Evolutionary conservation across 2,888 invertebrate species (phyloP).

Genomic region (Coecobrya sp.): DNA sequence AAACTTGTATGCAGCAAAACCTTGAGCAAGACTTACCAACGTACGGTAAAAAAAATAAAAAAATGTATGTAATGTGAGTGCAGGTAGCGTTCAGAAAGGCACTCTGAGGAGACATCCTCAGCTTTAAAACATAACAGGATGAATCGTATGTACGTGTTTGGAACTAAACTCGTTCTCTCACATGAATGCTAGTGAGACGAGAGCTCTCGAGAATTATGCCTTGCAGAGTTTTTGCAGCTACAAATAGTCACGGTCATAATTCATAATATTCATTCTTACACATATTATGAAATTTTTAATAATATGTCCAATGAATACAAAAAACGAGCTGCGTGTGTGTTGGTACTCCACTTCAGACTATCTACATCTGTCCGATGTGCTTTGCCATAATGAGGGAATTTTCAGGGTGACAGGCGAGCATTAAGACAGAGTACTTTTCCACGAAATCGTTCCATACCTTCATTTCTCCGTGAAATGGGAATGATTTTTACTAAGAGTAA

Average conservation of each 20-base stretch:
- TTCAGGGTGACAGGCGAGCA: background rate
- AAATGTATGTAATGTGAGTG: background rate
- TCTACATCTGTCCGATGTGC: conserved; percentile 11
- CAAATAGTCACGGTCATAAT: background rate
- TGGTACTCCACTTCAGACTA: background rate
- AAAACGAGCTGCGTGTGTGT: background rate
- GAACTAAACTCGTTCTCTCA: background rate
- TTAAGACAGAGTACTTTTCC: conserved; percentile 23
- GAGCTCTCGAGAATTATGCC: background rate
- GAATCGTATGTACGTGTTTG: too few relatives aligned
- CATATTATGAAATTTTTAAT: background rate
- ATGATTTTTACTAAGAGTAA: background rate
- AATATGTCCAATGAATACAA: background rate
- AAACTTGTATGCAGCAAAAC: background rate
- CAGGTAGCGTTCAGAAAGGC: background rate
- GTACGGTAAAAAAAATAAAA: background rate
- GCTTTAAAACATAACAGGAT: background rate
- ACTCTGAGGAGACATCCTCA: background rate
- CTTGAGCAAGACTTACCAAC: background rate
- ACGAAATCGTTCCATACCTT: conserved; percentile 7
- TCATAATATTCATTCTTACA: too few relatives aligned
- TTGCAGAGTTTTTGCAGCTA: background rate
- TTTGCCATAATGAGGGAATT: conserved; percentile 32
- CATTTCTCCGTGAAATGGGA: background rate
- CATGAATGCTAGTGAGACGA: background rate